Conservation (phyloP, 2,113 vertebrate genomes). For the Neolamprologus hecqui region DNA sequence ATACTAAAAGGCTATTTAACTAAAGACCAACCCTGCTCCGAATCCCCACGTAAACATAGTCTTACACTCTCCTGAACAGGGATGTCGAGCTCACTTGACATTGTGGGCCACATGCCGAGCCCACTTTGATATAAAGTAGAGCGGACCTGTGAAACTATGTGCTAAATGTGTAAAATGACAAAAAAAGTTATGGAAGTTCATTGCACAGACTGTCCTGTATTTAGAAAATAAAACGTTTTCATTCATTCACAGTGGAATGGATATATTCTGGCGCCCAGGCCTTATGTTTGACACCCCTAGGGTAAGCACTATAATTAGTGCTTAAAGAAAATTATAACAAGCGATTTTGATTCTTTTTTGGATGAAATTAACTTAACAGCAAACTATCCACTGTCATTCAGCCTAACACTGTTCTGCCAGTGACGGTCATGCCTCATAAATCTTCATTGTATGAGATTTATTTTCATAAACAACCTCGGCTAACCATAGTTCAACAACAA, state of each 20-base stretch:
- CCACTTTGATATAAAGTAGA: no score
- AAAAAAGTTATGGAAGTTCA: background rate
- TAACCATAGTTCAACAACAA: slow-evolving; percentile 7
- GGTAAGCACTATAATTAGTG: background rate
- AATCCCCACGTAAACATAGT: no score
- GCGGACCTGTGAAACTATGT: no score
- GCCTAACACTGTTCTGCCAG: background rate
- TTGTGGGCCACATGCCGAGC: no score
- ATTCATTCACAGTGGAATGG: background rate
- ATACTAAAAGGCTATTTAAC: background rate
- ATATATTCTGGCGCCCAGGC: background rate
- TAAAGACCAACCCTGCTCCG: background rate
- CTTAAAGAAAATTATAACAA: background rate
- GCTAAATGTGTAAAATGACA: no score
- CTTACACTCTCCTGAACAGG: no score
- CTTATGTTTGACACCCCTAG: background rate
- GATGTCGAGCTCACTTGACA: no score
- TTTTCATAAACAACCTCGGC: background rate
- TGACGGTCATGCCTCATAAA: slow-evolving; percentile 20
- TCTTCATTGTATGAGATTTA: background rate
- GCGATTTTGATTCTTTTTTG: background rate
- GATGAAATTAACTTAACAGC: background rate
- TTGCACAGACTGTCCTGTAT: background rate
- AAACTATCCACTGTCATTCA: background rate
- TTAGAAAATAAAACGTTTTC: background rate